Base-by-base conservation (phyloP, 2,888 invertebrate genomes). In the Malacosoma neustria region DNA sequence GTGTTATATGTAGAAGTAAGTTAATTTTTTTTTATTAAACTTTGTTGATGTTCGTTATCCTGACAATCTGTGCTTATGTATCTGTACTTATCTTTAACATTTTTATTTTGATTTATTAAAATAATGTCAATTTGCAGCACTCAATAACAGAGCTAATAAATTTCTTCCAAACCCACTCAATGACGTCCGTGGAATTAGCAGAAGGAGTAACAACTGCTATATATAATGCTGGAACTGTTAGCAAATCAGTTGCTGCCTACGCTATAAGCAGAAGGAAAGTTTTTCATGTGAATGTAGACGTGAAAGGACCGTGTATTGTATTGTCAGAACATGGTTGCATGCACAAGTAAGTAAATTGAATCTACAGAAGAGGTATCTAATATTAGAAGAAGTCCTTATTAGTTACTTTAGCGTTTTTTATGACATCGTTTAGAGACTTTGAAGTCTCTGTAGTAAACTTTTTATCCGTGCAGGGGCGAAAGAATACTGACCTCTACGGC, bases 221-320 rank as follows among this genome's bases (percentile, higher is more conserved):
- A 33, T 59, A 68, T 39, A 57, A 72, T 37, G 74, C 87, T 1
- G 61, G 69, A 0, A 61, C 51, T 0, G 57, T 82, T 45, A 77
- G 87, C 48, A 60, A 54, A 51, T 71, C 75, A 1, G 71, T 89
- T 36, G 64, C 89, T 1, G 80, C 87, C 34, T 87, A 88, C 42
- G 88, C 74, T 77, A 37, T 84, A 84, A 49, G 75, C 39, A 46
- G 81, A 2, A 84, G 87, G 46, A 88, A 89, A 72, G 87, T 90
- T 46, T 85, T 92, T 53, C 89, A 90, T 47, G 66, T 94, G n/a
- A 91, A 90, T 51, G 82, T 94, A 41, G 92, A 94, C 51, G 72
- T 94, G 35, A 92, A 91, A 62, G 90, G 92, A 4, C 94, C 94
- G 0, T 92, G 93, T 54, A 60, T 94, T 6, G 89, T 94, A 3